A percentile compares a stretch with the other conserved stretches of the same genome.
These are phyloP conservation scores for Caenorhabditis briggsae DNA, from an alignment of 1,140 invertebrate genomes.

Conservation along the genomic window DNA sequence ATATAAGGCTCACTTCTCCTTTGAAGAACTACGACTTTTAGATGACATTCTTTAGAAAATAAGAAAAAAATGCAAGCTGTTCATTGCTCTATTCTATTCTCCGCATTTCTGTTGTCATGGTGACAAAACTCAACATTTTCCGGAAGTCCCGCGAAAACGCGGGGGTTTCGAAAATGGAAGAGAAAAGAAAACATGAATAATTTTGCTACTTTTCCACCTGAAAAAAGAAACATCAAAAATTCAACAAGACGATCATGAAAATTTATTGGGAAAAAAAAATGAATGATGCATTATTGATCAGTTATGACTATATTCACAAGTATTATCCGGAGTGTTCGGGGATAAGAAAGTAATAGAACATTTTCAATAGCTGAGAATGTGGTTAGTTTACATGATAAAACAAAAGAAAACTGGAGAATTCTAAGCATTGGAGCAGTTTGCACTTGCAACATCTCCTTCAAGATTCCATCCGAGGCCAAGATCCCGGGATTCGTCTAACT, in stretches of 20 bases:
- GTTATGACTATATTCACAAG: too few species aligned
- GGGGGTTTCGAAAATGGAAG: too few species aligned
- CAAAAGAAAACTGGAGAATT: background rate
- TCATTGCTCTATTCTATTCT: background rate
- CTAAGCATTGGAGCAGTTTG: background rate
- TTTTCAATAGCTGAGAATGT: background rate
- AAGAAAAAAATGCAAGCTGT: background rate
- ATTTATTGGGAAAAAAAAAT: too few species aligned
- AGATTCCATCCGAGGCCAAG: background rate
- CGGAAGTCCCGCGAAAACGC: too few species aligned
- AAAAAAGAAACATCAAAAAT: too few species aligned
- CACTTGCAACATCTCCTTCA: background rate
- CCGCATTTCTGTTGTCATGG: background rate
- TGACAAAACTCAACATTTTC: background rate
- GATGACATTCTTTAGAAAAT: background rate
- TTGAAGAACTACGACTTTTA: background rate
- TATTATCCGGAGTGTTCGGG: too few species aligned
- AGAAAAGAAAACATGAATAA: too few species aligned
- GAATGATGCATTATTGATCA: too few species aligned
- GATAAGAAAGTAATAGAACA: background rate
- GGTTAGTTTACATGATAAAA: constrained; percentile 46
- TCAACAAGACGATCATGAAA: too few species aligned
- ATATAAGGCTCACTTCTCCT: background rate
- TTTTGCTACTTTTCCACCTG: too few species aligned
- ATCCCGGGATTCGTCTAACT: background rate